Conservation (phyloP, 2,113 vertebrate genomes). For the Eulemur macaco region DNA sequence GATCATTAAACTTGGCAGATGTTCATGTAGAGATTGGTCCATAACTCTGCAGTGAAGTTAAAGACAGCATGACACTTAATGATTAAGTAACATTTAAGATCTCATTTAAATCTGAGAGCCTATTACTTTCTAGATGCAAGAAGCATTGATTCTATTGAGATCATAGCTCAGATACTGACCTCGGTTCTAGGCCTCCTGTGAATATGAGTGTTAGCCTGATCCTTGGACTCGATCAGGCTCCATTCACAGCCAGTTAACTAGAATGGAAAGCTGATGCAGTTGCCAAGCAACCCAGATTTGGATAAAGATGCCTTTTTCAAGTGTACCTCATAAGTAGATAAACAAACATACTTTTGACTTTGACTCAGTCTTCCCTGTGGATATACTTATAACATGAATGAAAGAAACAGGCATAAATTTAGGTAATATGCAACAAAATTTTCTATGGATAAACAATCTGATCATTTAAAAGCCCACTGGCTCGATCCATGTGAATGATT, state of each 20-base stretch:
- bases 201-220: background rate
- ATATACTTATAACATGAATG: constrained; percentile 30
- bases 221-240: background rate
- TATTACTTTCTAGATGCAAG: constrained; percentile 16
- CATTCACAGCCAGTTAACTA: constrained; percentile 48
- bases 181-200: background rate
- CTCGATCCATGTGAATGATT: background rate
- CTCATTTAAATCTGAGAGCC: background rate
- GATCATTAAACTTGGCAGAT: constrained; percentile 17
- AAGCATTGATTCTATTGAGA: background rate
- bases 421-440: background rate
- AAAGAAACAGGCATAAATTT: constrained; percentile 37
- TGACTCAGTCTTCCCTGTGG: constrained; percentile 35
- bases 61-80: background rate
- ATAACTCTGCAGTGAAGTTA: background rate
- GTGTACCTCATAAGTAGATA: constrained; percentile 57
- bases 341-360: constrained; percentile 54
- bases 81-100: background rate
- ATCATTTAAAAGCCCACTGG: background rate
- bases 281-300: constrained; percentile 68
- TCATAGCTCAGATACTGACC: background rate
- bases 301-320: constrained; percentile 60
- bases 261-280: constrained; percentile 57
- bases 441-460: constrained; percentile 31
- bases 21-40: background rate